Base-by-base conservation (phyloP, 2,888 invertebrate genomes). In the Teinopalpus imperialis region DNA sequence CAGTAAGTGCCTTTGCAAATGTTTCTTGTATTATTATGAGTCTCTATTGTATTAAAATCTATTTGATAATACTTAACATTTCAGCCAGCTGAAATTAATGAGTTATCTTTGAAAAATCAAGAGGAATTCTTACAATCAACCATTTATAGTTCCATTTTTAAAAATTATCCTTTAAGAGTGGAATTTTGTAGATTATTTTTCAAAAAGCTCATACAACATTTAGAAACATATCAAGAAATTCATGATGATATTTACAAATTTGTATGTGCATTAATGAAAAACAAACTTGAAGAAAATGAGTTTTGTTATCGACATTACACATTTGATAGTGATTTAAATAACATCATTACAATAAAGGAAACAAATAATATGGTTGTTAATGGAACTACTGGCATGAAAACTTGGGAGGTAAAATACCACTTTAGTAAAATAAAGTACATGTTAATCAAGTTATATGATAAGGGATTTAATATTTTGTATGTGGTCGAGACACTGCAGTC, bases 381-480 rank as follows among this genome's bases (percentile, higher is more conserved):
- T 71, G 95, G 95, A 16, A 95, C 95, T 10, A 96, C 95, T 8
- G 95, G 95, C 14, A 81, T 95, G 56, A 92, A 91, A 56, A 93
- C 92, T 59, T 95, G 95, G 95, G 93, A 94, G 91, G 93, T 93
- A 79, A 44, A 20, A 21, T 24, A 29, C n/a, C n/a, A n/a, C n/a
- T n/a, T n/a, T n/a, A n/a, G n/a, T n/a, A n/a, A n/a, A n/a, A n/a
- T n/a, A n/a, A n/a, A n/a, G n/a, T n/a, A n/a, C n/a, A n/a, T n/a
- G n/a, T n/a, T n/a, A n/a, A n/a, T n/a, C n/a, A n/a, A n/a, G n/a
- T n/a, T n/a, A n/a, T n/a, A n/a, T n/a, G n/a, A n/a, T n/a, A n/a
- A n/a, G n/a, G n/a, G n/a, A n/a, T n/a, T n/a, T n/a, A n/a, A n/a
- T n/a, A n/a, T n/a, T n/a, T n/a, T n/a, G n/a, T n/a, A n/a, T n/a